Evolutionary conservation across 2,797 vertebrate genomes (phyloP).

Genomic region (Scyliorhinus canicula): DNA sequence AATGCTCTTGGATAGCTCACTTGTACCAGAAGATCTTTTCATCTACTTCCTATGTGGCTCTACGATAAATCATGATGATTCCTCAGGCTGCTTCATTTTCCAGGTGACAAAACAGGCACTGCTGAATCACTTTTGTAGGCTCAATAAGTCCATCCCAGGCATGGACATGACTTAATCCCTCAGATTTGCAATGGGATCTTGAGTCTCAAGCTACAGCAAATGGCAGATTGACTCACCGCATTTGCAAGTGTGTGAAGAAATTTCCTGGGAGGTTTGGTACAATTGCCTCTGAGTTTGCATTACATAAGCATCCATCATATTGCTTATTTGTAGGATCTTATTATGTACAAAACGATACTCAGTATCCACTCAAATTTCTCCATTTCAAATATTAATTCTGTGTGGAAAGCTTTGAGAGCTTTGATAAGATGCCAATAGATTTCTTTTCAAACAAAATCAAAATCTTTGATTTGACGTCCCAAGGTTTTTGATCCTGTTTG

Average conservation of each 20-base stretch:
- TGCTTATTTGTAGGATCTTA: not conserved
- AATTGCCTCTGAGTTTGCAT: not conserved
- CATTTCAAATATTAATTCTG: not conserved
- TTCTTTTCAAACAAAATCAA: not conserved
- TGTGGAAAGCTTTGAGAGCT: not conserved
- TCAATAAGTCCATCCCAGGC: not conserved
- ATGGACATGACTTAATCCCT: not conserved
- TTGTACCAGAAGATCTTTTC: not conserved
- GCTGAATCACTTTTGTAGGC: not conserved
- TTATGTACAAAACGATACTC: not conserved
- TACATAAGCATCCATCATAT: not conserved
- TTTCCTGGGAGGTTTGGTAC: not conserved
- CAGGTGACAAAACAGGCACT: not conserved
- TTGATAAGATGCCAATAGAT: not conserved
- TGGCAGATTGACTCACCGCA: not conserved
- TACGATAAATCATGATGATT: not conserved
- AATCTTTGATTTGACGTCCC: not conserved
- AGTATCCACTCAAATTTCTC: not conserved
- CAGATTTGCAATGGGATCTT: not conserved
- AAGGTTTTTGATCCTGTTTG: not conserved
- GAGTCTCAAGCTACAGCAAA: not conserved
- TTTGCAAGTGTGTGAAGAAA: not conserved
- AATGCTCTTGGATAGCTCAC: not conserved
- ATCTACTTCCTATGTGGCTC: not conserved
- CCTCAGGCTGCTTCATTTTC: not conserved